Evolutionary conservation across 1,140 invertebrate species (phyloP).

Genomic region (Akabosia matsudoensis): DNA sequence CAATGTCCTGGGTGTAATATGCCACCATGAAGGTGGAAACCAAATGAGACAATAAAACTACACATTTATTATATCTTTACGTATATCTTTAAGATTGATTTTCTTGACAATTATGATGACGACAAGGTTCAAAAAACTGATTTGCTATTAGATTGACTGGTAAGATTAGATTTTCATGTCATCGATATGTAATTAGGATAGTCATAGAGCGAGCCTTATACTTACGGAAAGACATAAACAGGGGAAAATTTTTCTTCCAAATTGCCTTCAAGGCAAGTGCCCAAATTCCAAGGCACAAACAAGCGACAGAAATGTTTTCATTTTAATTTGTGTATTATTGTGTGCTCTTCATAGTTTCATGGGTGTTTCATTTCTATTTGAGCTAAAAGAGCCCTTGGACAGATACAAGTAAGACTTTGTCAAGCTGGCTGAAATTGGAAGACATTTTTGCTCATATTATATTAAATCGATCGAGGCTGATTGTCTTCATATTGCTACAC

Average conservation of each 20-base stretch:
- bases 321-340: background rate
- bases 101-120: too few species aligned
- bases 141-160: too few species aligned
- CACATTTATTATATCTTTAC: too few species aligned
- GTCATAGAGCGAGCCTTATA: constrained; percentile 95
- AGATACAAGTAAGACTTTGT: constrained; percentile 94
- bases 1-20: too few species aligned
- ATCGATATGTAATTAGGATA: too few species aligned
- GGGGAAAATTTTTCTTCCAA: constrained; percentile 91
- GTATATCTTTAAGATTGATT: too few species aligned
- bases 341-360: constrained; percentile 70
- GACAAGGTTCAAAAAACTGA: too few species aligned
- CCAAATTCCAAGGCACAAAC: constrained; percentile 80
- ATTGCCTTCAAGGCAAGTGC: constrained; percentile 86
- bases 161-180: too few species aligned
- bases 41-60: too few species aligned
- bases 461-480: too few species aligned
- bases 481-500: too few species aligned
- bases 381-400: constrained; percentile 96
- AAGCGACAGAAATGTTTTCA: background rate
- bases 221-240: constrained; percentile 85
- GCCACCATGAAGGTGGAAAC: too few species aligned
- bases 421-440: constrained; percentile 99
- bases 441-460: constrained; percentile 97
- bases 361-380: constrained; percentile 92